phyloP scores from a whole-genome alignment of 2,888 invertebrate genomes.

The Acanthopleura granulata region DNA sequence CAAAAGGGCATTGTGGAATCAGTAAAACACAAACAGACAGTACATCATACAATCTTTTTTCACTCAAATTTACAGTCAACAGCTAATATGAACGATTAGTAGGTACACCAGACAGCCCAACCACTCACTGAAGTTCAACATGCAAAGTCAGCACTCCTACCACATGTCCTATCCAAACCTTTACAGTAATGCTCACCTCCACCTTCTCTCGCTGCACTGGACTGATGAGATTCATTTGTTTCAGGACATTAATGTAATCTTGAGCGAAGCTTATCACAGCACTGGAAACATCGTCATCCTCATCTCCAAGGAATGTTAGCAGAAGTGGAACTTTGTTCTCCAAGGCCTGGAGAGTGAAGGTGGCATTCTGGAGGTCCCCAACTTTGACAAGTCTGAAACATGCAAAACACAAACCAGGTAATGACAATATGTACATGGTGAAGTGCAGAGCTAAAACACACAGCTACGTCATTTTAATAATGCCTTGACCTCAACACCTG shows the following conservation, averaged over 20 bases:
- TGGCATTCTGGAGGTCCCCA: constrained; percentile 52
- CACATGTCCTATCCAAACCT: no score
- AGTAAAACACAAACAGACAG: no score
- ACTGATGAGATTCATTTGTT: constrained; percentile 63
- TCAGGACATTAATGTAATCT: constrained; percentile 71
- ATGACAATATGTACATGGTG: neutral
- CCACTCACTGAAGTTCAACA: no score
- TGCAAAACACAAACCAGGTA: neutral
- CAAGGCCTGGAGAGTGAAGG: constrained; percentile 57
- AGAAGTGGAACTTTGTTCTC: constrained; percentile 71
- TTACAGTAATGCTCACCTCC: constrained; percentile 43
- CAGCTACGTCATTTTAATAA: no score
- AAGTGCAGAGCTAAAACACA: neutral
- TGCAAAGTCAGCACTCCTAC: no score
- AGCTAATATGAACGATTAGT: no score
- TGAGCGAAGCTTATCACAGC: constrained; percentile 71
- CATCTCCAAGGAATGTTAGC: constrained; percentile 71
- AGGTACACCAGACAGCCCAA: neutral
- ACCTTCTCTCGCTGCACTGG: constrained; percentile 67
- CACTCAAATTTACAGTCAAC: no score
- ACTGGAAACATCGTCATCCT: constrained; percentile 73
- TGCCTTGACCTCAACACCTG: no score
- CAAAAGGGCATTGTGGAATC: no score
- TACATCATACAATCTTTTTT: no score
- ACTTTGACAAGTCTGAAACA: constrained; percentile 57